Base-by-base conservation (phyloP, 2,113 vertebrate species). In the Heterotilapia buettikoferi region DNA sequence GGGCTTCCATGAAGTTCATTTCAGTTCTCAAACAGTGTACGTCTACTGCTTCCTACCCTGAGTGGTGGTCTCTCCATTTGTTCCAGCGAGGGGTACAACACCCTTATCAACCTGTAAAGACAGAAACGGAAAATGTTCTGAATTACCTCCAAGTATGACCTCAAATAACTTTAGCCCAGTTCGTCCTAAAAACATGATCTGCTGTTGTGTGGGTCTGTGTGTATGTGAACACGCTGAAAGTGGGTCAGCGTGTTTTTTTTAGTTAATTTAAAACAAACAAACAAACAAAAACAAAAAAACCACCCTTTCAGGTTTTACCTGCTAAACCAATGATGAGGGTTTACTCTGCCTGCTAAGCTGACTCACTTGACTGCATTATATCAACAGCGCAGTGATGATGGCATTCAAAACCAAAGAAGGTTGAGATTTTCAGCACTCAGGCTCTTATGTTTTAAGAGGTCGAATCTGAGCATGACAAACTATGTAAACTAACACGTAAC, bases 41-140 rank as follows among this genome's bases (percentile, higher is more conserved):
- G 26, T 1, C 2, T 57, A 1, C 52, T 2, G 53, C 7, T 6
- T 26, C 85, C n/a, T 97, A 99, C 98, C 98, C 96, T 99, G 98
- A 5, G 98, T 99, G 86, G 98, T 99, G 87, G 98, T 99, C 97
- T 99, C 98, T 38, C 98, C 98, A 66, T 99, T 97, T 0, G 98
- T 99, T 88, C 98, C 98, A 0, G 98, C 98, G 36, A 99, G 97
- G 4, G 98, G 98, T 53, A 99, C 98, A 1, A 99, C 98, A 19
- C 98, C 98, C 94, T 99, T 99, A 92, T 99, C 98, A 83, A 99
- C 98, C 98, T 99, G 93, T 1, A 43, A 38, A 85, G n/a, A 57
- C 14, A 24, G 3, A 68, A 61, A 53, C 3, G 61, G 13, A 71
- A 21, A n/a, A 19, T 38, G 61, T 21, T 50, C 11, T 7, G 7